These are phyloP conservation scores for Buathra laborator DNA, from an alignment of 2,888 invertebrate genomes.

Conservation along the genomic window DNA sequence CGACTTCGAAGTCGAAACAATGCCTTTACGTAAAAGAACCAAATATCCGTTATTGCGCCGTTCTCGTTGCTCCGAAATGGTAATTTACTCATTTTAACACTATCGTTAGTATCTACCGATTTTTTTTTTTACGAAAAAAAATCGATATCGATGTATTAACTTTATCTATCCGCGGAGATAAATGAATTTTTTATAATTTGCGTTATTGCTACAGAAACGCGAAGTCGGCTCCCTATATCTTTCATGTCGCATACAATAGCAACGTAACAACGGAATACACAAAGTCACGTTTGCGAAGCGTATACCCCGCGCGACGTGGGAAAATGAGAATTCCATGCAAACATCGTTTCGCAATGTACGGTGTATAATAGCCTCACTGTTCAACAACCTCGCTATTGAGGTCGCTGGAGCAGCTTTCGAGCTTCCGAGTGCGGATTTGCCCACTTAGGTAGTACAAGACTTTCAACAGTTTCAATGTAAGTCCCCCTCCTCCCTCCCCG, in stretches of 20 bases:
- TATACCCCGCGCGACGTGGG: conserved; percentile 45
- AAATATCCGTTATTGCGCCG: background rate
- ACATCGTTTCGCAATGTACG: conserved; percentile 35
- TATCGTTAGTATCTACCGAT: no score
- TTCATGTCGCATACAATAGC: conserved; percentile 26
- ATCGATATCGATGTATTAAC: no score
- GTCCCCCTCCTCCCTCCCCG: background rate
- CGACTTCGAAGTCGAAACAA: no score
- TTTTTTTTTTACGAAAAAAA: no score
- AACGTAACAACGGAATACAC: conserved; percentile 26
- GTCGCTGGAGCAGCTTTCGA: conserved; percentile 27
- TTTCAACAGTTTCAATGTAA: conserved; percentile 20
- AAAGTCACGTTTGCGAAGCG: conserved; percentile 48
- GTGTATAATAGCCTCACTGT: conserved; percentile 17
- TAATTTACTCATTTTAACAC: no score
- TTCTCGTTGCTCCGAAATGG: background rate
- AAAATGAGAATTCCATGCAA: conserved; percentile 64
- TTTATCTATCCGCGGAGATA: background rate
- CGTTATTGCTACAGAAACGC: background rate
- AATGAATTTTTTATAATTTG: background rate
- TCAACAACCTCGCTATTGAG: conserved; percentile 20
- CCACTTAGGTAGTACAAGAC: background rate
- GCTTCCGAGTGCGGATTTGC: conserved; percentile 14
- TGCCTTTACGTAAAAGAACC: background rate
- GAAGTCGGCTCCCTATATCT: conserved; percentile 41